Percentiles rank a stretch among this genome's conserved stretches.
phyloP scores from a whole-genome alignment of 2,113 vertebrate species.

The Tenebrosternarchus preto region DNA sequence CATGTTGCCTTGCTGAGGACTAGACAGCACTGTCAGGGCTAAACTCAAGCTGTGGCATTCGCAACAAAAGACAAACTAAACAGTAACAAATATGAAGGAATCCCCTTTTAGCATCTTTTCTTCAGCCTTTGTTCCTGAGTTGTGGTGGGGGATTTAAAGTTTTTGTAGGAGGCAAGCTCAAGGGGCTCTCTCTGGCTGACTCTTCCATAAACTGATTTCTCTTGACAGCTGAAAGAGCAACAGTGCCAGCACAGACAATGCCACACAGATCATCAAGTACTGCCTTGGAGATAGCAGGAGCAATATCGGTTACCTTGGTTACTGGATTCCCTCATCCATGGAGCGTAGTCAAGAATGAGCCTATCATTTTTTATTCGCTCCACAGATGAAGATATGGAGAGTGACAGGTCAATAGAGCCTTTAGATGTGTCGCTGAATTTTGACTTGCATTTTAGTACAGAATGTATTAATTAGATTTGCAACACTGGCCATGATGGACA shows the following conservation, averaged over 20 bases:
- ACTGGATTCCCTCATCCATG: slow-evolving; percentile 35
- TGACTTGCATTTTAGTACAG: background rate
- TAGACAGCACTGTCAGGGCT: background rate
- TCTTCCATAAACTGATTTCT: slow-evolving; percentile 30
- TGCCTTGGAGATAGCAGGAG: slow-evolving; percentile 31
- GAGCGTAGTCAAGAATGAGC: slow-evolving; percentile 24
- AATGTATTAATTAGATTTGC: background rate
- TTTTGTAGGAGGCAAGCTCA: slow-evolving; percentile 20
- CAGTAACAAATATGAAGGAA: background rate
- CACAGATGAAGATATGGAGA: slow-evolving; percentile 3
- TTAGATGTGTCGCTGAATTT: background rate
- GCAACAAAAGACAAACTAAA: background rate
- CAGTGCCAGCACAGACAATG: slow-evolving; percentile 29
- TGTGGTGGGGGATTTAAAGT: slow-evolving; percentile 30
- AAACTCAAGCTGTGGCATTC: background rate
- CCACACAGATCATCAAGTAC: slow-evolving; percentile 35
- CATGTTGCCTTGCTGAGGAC: background rate
- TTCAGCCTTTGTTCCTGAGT: slow-evolving; percentile 7
- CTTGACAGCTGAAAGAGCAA: slow-evolving; percentile 36
- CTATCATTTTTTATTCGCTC: slow-evolving; percentile 22
- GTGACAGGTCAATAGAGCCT: slow-evolving; percentile 26
- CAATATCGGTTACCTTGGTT: slow-evolving; percentile 54
- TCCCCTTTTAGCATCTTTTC: background rate
- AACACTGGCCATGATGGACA: background rate
- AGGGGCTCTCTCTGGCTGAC: slow-evolving; percentile 29